Base-by-base conservation (phyloP, 1,140 invertebrate species). In the Tigriopus japonicus region DNA sequence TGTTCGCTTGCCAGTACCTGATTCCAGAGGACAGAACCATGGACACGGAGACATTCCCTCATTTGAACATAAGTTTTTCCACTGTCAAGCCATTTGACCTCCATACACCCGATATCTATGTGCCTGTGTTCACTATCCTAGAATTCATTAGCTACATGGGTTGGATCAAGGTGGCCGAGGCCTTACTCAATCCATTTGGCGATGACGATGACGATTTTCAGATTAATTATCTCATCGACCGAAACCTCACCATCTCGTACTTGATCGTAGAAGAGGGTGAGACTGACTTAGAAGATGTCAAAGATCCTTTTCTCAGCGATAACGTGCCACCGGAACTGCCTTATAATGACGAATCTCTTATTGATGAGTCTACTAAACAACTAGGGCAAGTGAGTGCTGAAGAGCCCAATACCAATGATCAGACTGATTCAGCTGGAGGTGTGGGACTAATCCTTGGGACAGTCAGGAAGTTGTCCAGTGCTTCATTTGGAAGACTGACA, bases 191-290 rank as follows among this genome's bases (percentile, higher is more conserved):
- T 75, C 86, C 87, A 5, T 94, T 93, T 68, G 89, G 89, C 9
- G 88, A 94, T 75, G 89, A 94, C 69, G 89, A 95, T 67, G 88
- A 94, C 68, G 89, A 94, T 70, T 91, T 90, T 67, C 89, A 93
- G 42, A 67, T 12, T 21, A 60, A 60, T 23, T 60, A 60, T 42
- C 23, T 60, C 23, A 58, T 52, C 42, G 58, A 60, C 45, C 15
- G 58, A 49, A 60, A 60, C 28, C 45, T 61, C 35, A 24, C 52
- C 21, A 52, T 61, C n/a, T 61, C 59, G 19, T 61, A 61, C 28
- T 23, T 61, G 59, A 61, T 61, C 13, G 59, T 61, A 14, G 59
- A 61, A 41, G 59, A 51, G 12, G 59, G 49, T 14, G 59, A 61
- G 21, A 54, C 13, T 1, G 59, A 61, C 15, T 23, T 61, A 9